phyloP scores from a whole-genome alignment of 2,888 invertebrate genomes.

The Boloria selene region DNA sequence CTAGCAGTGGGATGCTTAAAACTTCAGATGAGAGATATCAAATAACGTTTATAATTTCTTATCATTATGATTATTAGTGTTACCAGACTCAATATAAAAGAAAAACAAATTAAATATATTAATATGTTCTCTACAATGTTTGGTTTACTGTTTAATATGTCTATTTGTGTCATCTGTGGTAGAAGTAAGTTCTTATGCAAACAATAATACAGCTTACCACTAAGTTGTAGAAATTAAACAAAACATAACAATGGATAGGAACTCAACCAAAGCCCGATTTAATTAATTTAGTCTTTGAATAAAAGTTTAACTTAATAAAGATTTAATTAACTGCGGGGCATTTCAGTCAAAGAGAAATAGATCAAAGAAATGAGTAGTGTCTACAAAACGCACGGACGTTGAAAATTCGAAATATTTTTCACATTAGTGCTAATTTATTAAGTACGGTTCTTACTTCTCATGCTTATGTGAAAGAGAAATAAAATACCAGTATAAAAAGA shows the following conservation, averaged over 20 bases:
- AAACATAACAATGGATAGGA: constrained; percentile 12
- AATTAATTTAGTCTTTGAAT: constrained; percentile 25
- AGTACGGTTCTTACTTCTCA: no score
- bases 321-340: constrained; percentile 26
- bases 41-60: no score
- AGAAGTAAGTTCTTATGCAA: no score
- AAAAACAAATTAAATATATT: no score
- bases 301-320: constrained; percentile 28
- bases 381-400: not conserved
- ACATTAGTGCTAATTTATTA: not conserved
- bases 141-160: no score
- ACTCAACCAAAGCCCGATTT: constrained; percentile 22
- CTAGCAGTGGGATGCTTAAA: no score
- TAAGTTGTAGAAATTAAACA: not conserved
- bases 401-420: constrained; percentile 5
- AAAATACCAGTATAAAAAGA: not conserved
- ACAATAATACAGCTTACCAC: no score
- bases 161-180: no score
- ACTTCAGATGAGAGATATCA: no score
- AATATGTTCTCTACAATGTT: no score
- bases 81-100: no score
- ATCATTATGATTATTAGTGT: no score
- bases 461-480: not conserved
- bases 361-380: constrained; percentile 31
- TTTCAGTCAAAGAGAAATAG: constrained; percentile 29